Evolutionary conservation across 53 echinoderm and acorn worm genomes (phyloP).

Genomic region (Luidia sarsii): DNA sequence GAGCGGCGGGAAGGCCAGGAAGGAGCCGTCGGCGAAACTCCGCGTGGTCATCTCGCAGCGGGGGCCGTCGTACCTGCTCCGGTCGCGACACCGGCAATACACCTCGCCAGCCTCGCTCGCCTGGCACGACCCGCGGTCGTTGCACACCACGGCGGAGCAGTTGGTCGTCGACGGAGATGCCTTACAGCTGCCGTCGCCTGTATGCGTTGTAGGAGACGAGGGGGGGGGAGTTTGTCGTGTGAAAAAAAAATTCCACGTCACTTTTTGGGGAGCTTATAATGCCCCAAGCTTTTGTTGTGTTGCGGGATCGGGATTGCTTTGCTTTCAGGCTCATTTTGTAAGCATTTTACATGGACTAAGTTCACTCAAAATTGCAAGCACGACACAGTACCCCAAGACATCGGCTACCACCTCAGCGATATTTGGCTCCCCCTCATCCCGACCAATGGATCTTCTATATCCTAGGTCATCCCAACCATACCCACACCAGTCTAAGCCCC

Average conservation of each 20-base stretch:
- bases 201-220: not conserved
- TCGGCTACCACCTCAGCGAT: too few relatives aligned
- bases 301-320: too few relatives aligned
- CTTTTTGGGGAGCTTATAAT: too few relatives aligned
- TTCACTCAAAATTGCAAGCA: too few relatives aligned
- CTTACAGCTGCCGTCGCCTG: conserved; percentile 10
- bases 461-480: too few relatives aligned
- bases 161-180: conserved; percentile 12
- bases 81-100: conserved; percentile 17
- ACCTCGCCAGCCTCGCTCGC: not conserved
- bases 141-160: conserved; percentile 35
- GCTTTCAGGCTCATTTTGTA: too few relatives aligned
- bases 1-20: conserved; percentile 38
- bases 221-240: not conserved
- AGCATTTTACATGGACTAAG: too few relatives aligned
- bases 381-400: too few relatives aligned
- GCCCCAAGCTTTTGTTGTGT: too few relatives aligned
- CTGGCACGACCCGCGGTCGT: conserved; percentile 25
- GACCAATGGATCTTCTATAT: too few relatives aligned
- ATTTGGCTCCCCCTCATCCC: too few relatives aligned
- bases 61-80: conserved; percentile 11
- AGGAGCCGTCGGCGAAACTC: conserved; percentile 34
- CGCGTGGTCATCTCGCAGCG: conserved; percentile 41
- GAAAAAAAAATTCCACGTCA: not conserved
- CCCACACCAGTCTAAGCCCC: too few relatives aligned